Conservation (phyloP, 2,113 vertebrate genomes). For the Datnioides undecimradiatus region DNA sequence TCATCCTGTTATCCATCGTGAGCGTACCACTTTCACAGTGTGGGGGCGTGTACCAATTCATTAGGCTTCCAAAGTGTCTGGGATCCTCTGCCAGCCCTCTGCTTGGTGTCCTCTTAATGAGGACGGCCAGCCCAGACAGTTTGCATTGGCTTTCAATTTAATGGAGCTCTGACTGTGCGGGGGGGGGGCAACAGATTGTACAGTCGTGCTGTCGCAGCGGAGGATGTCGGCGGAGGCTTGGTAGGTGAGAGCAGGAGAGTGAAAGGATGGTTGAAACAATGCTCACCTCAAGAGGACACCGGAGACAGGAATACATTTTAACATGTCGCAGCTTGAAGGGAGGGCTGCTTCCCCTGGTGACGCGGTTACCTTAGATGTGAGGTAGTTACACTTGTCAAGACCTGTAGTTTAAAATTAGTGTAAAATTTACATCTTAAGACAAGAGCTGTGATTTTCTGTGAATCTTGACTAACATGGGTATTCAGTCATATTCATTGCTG, state of each 20-base stretch:
- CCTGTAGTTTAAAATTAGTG: neutral
- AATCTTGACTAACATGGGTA: neutral
- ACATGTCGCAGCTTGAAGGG: neutral
- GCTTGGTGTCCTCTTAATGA: slow-evolving; percentile 76
- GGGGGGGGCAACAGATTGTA: slow-evolving; percentile 54
- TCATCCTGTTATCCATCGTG: slow-evolving; percentile 29
- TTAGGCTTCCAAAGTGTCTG: slow-evolving; percentile 65
- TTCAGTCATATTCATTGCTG: neutral
- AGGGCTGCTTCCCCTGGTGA: neutral
- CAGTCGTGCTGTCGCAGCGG: slow-evolving; percentile 50
- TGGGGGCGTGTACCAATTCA: slow-evolving; percentile 66
- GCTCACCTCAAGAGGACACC: neutral
- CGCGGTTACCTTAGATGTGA: neutral
- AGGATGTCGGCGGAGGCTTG: slow-evolving; percentile 28
- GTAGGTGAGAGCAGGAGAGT: slow-evolving; percentile 12
- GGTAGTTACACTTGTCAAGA: neutral
- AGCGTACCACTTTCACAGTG: slow-evolving; percentile 45
- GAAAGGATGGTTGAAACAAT: slow-evolving; percentile 20
- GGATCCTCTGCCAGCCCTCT: slow-evolving; percentile 64
- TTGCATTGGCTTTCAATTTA: slow-evolving; percentile 75
- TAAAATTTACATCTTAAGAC: too few relatives aligned
- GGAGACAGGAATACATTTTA: neutral
- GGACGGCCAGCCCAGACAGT: slow-evolving; percentile 67
- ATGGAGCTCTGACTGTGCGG: slow-evolving; percentile 59
- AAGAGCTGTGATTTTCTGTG: neutral